Percentiles rank a stretch among this genome's conserved stretches.
Conservation (phyloP, 2,797 vertebrate genomes). For the Varecia variegata region DNA sequence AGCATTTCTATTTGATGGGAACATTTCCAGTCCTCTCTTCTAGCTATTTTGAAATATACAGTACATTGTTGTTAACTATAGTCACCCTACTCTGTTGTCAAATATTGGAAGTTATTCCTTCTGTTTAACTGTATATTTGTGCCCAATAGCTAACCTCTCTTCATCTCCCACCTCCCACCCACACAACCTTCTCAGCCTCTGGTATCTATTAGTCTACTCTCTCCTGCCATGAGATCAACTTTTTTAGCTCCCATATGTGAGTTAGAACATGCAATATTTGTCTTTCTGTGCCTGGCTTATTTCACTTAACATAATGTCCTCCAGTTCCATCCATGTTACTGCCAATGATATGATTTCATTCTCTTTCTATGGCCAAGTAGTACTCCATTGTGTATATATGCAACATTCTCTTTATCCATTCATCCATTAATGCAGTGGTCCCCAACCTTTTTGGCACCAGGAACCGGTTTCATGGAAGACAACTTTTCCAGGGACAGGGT, state of each 20-base stretch:
- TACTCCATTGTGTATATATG: background rate
- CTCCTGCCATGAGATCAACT: background rate
- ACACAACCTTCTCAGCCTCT: background rate
- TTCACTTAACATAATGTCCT: background rate
- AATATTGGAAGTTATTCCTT: background rate
- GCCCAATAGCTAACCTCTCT: background rate
- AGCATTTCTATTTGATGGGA: background rate
- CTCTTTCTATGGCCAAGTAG: background rate
- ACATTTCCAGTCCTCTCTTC: background rate
- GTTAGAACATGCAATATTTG: background rate
- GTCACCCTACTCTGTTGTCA: background rate
- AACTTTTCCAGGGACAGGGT: no score
- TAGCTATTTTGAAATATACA: background rate
- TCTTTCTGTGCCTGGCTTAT: background rate
- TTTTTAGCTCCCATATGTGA: background rate
- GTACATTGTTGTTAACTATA: background rate
- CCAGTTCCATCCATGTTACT: background rate
- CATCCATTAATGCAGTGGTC: background rate
- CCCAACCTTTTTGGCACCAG: no score
- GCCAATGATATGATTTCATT: background rate
- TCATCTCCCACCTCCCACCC: background rate
- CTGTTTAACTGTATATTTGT: background rate
- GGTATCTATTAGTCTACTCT: background rate
- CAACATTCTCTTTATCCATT: background rate
- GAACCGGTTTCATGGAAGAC: no score